Evolutionary conservation across 2,797 vertebrate genomes (phyloP), one percentile per base, ranked within the genome.

Genomic region (Parauchenoglanis punctatus): DNA sequence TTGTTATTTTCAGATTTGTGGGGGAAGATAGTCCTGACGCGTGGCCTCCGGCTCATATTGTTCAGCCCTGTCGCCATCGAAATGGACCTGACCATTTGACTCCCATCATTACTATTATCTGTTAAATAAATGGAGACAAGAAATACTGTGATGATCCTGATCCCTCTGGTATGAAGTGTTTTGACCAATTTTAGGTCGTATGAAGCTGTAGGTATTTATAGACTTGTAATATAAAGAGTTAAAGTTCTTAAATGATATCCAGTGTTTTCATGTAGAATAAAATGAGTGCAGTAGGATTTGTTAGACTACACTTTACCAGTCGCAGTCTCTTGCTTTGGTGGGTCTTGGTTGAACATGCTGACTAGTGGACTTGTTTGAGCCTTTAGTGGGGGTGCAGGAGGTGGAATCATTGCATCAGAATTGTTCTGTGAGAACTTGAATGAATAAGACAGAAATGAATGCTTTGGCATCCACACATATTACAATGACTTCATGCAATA

Each of bases 11-110:
- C 97, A 0, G 97, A 96, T 0, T 96, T 95, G 86, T 99, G 98
- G 0, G 98, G 98, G 92, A 99, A 99, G 92, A 99, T 97, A 87
- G 98, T 98, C 91, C 94, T 97, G 28, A 99, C 97, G 63, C 97
- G 98, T 63, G 96, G 97, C 92, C 95, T 96, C 88, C 96, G 97
- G 90, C 96, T 96, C 59, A 96, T 95, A 68, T 94, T 92, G 91
- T 99, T 98, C 58, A 99, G 95, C 28, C 98, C 98, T 0, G 98
- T 97, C 67, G 98, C 97, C 17, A 99, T 96, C 0, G 98, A 99
- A 89, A 98, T 95, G 0, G 97, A 98, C 77, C 97, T 95, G 3
- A 94, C 93, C 31, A 99, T 93, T 86, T 80, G 95, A 8, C 59
- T 85, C 4, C 98, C 97, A 7, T 97, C 97, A 0, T 89, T 81